Base-by-base conservation (phyloP, 2,888 invertebrate species). In the Leptothorax acervorum region DNA sequence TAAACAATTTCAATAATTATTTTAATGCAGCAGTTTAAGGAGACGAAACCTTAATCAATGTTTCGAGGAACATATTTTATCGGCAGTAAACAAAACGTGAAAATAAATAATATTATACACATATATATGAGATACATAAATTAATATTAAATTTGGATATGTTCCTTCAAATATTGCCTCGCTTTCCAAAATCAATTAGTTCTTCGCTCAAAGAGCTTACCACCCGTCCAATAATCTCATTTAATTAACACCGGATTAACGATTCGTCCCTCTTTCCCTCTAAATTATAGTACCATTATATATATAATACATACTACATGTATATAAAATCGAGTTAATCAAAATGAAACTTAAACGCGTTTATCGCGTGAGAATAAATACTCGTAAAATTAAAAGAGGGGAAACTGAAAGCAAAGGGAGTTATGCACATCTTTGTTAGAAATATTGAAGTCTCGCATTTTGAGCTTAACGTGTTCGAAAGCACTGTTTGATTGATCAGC, bases 181-280 rank as follows among this genome's bases (percentile, higher is more conserved):
- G 9, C 28, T 73, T 73, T 18, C 31, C 28, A 55, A 71, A 73
- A 73, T 15, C 39, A 73, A 57, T 71, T 71, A 71, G 55, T 73
- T 74, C 31, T 74, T 60, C 42, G 45, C 8, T 60, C 8, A 45
- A 74, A 45, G 3, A 42, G 53, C 39, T 68, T 15, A 35, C 35
- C 6, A 51, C 18, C 18, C 15, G 15, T 39, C 2, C 42, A 57
- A 74, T 74, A 45, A 75, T 63, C 45, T 51, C 48, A 63, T 35
- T 63, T 51, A 63, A 63, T 51, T 65, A 65, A 76, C 15, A 42
- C n/a, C 18, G 31, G 18, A 35, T 75, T 75, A 35, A 75, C 48
- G 45, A 51, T 75, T 35, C 12, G 9, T 35, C 31, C 6, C 9
- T 9, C 42, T 48, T 75, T 75, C 18, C 23, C 23, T 63, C 12